phyloP scores from a whole-genome alignment of 2,113 vertebrate genomes.

The Daubentonia madagascariensis region DNA sequence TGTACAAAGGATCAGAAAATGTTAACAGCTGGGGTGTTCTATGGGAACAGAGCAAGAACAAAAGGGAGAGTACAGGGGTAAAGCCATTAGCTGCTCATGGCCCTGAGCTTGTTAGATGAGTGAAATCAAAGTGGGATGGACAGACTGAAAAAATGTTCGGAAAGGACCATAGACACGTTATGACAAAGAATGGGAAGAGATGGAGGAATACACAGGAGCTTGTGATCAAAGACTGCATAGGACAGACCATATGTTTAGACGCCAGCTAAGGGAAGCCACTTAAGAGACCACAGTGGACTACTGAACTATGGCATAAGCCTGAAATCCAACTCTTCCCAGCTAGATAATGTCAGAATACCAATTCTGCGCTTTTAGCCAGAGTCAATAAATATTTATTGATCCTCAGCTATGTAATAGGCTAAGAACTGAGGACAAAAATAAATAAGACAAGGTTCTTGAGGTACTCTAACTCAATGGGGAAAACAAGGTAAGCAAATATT shows the following conservation, averaged over 20 bases:
- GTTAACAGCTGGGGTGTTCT: neutral
- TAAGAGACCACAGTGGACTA: neutral
- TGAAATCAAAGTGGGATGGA: neutral
- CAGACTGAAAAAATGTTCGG: neutral
- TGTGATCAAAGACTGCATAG: neutral
- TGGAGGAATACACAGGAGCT: neutral
- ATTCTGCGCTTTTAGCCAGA: neutral
- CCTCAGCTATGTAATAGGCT: neutral
- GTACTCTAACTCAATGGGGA: neutral
- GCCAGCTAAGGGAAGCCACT: neutral
- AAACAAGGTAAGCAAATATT: neutral
- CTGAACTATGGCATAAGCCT: neutral
- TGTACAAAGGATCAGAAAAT: neutral
- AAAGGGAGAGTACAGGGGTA: neutral
- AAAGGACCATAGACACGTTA: neutral
- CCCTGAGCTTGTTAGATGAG: neutral
- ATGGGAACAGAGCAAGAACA: neutral
- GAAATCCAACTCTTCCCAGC: neutral
- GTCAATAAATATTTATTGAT: neutral
- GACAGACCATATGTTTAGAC: neutral
- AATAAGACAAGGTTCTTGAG: neutral
- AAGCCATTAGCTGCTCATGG: neutral
- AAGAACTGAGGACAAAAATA: neutral
- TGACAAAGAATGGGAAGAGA: neutral
- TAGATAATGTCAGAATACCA: neutral